Evolutionary conservation across 2,888 invertebrate species (phyloP), one percentile per base, ranked within the genome.

Genomic region (Lasioglossum zephyrum): DNA sequence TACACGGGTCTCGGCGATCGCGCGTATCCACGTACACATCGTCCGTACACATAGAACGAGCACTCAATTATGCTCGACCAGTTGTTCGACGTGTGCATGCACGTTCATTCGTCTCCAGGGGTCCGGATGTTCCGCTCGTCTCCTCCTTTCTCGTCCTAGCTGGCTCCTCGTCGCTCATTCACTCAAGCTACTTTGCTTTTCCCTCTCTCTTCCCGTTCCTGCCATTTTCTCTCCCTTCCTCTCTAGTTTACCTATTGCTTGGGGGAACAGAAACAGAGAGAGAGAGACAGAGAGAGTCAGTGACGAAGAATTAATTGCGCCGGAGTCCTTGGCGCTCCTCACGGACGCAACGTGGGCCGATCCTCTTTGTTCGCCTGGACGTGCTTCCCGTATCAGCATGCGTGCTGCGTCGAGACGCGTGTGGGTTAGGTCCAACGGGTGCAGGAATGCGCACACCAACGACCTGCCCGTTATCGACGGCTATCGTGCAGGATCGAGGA

Each of bases 251-350:
- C 82, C 84, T 87, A 89, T 84, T 80, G 83, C 87, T 26, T 1
- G 63, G 5, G 66, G 36, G 36, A 36, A 69, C 8, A 39, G 66
- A 39, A 36, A 36, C 18, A 69, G 22, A 36, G 2, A 6, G 36
- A 36, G 36, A 69, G 39, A 31, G 66, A 69, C 2, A 39, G 18
- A 6, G 77, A 79, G 82, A 85, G 82, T 77, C 88, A 87, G 90
- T 88, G 91, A 90, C 90, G 91, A 90, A 90, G 88, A 90, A 90
- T 90, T 90, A 90, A 90, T 90, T 91, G 91, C 90, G 77, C 86
- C 88, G 44, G 83, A 91, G 91, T 90, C 90, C 90, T 91, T 90
- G 91, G 87, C 85, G 91, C 81, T 91, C 82, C 87, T 90, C 90
- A 84, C 89, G 82, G 82, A 84, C 88, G 88, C 90, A 76, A 86